A percentile compares a stretch with the other conserved stretches of the same genome.
Evolutionary conservation across 2,888 invertebrate genomes (phyloP).

Genomic region (Hetaerina titia): DNA sequence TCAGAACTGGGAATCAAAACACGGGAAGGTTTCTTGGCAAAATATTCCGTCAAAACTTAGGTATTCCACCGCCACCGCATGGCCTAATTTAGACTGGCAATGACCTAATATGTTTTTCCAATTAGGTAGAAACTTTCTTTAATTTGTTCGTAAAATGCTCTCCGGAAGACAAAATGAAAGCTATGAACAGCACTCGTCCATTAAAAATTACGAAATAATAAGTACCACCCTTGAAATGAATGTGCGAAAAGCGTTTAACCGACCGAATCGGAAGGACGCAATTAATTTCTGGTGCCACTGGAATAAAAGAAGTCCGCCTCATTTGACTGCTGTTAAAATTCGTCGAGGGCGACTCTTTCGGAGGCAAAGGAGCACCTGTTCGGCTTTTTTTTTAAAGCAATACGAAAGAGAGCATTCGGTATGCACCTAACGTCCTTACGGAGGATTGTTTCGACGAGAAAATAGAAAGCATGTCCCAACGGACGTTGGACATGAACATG

Average conservation of each 20-base stretch:
- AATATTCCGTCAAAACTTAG: not conserved
- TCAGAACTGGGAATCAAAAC: too few species aligned
- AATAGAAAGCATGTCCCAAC: not conserved
- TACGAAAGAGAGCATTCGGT: not conserved
- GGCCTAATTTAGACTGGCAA: not conserved
- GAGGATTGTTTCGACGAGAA: not conserved
- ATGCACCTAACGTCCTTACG: not conserved
- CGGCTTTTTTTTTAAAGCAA: not conserved
- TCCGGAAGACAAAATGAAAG: not conserved
- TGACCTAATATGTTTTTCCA: not conserved
- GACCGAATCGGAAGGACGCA: not conserved
- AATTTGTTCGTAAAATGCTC: not conserved
- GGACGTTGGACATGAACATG: not conserved
- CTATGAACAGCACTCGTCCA: not conserved
- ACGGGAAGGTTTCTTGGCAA: too few species aligned
- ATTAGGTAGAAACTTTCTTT: not conserved
- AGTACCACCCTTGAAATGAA: not conserved
- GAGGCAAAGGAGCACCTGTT: not conserved
- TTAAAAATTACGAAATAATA: not conserved
- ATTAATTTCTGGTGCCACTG: not conserved
- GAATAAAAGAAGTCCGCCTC: not conserved
- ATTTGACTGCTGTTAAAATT: not conserved
- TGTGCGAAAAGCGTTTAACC: not conserved
- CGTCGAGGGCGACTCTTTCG: not conserved
- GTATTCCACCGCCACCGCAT: not conserved